Evolutionary conservation across 2,797 vertebrate species (phyloP).

Genomic region (Phoeniculus purpureus): DNA sequence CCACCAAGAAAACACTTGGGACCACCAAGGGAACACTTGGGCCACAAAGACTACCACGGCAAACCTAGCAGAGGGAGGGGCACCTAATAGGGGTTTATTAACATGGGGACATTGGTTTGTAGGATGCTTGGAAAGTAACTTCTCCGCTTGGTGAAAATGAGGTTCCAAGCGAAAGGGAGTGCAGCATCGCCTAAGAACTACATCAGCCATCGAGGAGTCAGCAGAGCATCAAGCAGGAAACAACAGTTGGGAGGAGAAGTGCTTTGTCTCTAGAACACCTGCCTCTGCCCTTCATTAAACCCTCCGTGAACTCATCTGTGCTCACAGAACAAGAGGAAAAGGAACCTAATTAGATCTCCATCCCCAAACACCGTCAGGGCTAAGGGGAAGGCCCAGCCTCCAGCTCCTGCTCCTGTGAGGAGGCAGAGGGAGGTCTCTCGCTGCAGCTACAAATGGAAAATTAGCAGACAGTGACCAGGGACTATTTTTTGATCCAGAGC

Average conservation of each 20-base stretch:
- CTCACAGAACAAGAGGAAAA: background rate
- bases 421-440: rapidly evolving
- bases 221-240: background rate
- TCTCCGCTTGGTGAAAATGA: background rate
- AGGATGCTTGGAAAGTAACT: background rate
- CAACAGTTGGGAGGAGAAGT: background rate
- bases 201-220: background rate
- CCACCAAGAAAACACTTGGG: no score
- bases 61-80: background rate
- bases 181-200: background rate
- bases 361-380: background rate
- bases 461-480: background rate
- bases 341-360: background rate
- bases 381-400: background rate
- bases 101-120: background rate
- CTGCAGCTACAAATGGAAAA: background rate
- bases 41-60: background rate
- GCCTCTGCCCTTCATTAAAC: background rate
- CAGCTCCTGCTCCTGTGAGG: background rate
- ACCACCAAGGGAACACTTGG: no score
- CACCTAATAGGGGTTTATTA: rapidly evolving
- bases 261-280: background rate
- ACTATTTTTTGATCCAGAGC: background rate
- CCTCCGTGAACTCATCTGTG: background rate
- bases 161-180: background rate